phyloP scores from a whole-genome alignment of 2,888 invertebrate species.

The Ormyrus rosae region DNA sequence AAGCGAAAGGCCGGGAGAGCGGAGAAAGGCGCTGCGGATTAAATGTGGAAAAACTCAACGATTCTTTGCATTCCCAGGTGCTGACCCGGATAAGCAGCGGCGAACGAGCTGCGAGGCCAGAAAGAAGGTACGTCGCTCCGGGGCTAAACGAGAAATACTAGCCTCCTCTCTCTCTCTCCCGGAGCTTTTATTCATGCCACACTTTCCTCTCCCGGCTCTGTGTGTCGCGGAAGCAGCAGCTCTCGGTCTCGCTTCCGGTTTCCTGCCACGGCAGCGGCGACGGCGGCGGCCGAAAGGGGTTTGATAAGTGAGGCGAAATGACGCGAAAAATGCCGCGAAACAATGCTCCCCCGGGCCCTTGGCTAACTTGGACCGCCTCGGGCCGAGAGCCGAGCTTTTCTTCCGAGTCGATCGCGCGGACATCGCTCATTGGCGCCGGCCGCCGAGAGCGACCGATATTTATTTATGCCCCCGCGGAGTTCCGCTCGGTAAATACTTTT shows the following conservation, averaged over 20 bases:
- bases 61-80: constrained; percentile 44
- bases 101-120: constrained; percentile 9
- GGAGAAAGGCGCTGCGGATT: constrained; percentile 17
- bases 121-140: constrained; percentile 32
- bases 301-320: constrained; percentile 45
- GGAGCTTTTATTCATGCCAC: not conserved
- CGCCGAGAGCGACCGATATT: no score
- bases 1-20: constrained; percentile 29
- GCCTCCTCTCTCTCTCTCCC: constrained; percentile 5
- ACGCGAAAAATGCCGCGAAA: constrained; percentile 31
- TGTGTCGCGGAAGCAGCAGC: no score
- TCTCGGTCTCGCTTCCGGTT: not conserved
- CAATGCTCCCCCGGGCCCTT: not conserved
- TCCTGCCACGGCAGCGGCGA: not conserved
- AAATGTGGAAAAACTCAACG: constrained; percentile 46
- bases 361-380: not conserved
- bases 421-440: not conserved
- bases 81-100: constrained; percentile 51
- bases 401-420: constrained; percentile 19
- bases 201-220: not conserved
- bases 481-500: constrained; percentile 38
- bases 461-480: not conserved
- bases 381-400: no score
- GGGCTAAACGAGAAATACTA: constrained; percentile 46
- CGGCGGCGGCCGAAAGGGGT: constrained; percentile 24